Percentiles rank a stretch among this genome's conserved stretches.
Conservation (phyloP, 2,797 vertebrate species). For the Spinus pinus region DNA sequence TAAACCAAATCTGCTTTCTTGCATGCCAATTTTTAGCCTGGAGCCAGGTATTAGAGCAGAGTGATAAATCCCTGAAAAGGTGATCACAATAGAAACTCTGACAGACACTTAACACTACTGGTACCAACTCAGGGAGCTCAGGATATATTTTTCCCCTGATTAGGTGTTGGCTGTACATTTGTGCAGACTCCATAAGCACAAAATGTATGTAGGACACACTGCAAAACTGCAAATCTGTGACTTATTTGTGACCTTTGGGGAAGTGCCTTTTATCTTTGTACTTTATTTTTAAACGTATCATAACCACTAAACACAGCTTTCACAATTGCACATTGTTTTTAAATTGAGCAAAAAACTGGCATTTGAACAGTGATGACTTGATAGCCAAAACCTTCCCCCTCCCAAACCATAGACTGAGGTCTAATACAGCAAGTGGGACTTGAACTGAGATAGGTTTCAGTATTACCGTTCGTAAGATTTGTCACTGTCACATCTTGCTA, state of each 20-base stretch:
- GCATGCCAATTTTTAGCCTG: slow-evolving; percentile 65
- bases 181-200: not conserved
- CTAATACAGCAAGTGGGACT: slow-evolving; percentile 44
- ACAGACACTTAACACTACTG: slow-evolving; percentile 55
- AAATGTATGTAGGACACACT: not conserved
- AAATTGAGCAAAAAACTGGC: slow-evolving; percentile 41
- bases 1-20: slow-evolving; percentile 61
- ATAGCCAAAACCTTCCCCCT: slow-evolving; percentile 17
- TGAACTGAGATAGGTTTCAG: slow-evolving; percentile 49
- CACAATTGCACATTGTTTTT: slow-evolving; percentile 27
- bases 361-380: slow-evolving; percentile 46
- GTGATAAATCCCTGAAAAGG: slow-evolving; percentile 72
- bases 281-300: not conserved
- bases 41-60: slow-evolving; percentile 71
- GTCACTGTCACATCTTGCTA: slow-evolving; percentile 57
- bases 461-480: slow-evolving; percentile 62
- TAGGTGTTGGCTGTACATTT: not conserved
- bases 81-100: slow-evolving; percentile 63
- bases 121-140: slow-evolving; percentile 24
- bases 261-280: not conserved
- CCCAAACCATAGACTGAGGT: slow-evolving; percentile 1
- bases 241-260: not conserved
- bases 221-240: slow-evolving; percentile 14
- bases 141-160: not conserved
- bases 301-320: not conserved